These are phyloP conservation scores for Choristoneura fumiferana DNA, from an alignment of 1,140 invertebrate genomes.

Conservation along the genomic window DNA sequence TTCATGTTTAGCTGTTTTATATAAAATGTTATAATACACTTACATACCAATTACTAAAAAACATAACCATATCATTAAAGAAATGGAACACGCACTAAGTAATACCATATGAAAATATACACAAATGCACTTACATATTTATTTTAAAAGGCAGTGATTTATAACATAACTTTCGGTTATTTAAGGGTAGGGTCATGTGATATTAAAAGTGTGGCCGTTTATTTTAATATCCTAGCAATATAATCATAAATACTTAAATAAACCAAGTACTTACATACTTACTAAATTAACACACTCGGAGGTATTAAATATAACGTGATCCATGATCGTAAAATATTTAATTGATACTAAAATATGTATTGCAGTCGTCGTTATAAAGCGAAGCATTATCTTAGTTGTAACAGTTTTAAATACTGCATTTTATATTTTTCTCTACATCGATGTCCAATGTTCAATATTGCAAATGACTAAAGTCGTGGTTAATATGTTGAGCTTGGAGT, in stretches of 20 bases:
- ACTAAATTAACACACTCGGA: slow-evolving; percentile 55
- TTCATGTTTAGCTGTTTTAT: slow-evolving; percentile 10
- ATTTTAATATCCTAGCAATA: not conserved
- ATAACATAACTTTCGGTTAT: not conserved
- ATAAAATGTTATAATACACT: slow-evolving; percentile 8
- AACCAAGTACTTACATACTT: slow-evolving; percentile 10
- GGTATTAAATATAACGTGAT: slow-evolving; percentile 59
- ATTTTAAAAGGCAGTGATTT: slow-evolving; percentile 8
- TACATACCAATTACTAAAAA: too few species aligned
- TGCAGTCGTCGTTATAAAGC: slow-evolving; percentile 53
- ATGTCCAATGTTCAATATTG: slow-evolving; percentile 22
- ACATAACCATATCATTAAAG: too few species aligned
- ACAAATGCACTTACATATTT: not conserved
- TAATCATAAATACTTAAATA: slow-evolving; percentile 5
- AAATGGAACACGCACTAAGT: too few species aligned
- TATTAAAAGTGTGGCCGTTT: not conserved
- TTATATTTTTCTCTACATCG: slow-evolving; percentile 36
- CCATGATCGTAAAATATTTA: slow-evolving; percentile 39
- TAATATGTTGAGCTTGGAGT: not conserved
- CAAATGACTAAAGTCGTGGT: not conserved
- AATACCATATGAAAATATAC: not conserved
- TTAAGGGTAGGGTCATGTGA: not conserved
- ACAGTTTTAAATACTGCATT: slow-evolving; percentile 44
- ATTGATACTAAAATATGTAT: slow-evolving; percentile 42
- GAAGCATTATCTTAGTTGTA: slow-evolving; percentile 43